Evolutionary conservation across 2,113 vertebrate genomes (phyloP), one percentile per base, ranked within the genome.

Genomic region (Scortum barcoo): DNA sequence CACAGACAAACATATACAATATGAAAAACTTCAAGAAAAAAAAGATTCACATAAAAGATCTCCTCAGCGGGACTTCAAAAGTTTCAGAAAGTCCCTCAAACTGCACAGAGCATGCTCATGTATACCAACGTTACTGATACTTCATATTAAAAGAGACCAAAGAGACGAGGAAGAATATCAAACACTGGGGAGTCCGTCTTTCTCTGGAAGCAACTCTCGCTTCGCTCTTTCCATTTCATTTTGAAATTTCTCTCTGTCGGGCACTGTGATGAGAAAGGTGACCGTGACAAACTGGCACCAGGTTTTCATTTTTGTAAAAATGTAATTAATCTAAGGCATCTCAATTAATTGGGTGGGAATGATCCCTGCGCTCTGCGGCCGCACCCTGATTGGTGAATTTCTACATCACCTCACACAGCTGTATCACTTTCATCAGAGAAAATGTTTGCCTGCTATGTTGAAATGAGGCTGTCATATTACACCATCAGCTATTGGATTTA

Each of bases 361-460:
- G 67, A 53, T 77, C 20, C 20, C 22, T 36, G 7, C 17, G 30
- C 56, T 66, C 40, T 19, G 38, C 61, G 26, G 48, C 40, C 38
- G 13, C 24, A 12, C 72, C 46, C 22, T 54, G 56, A 65, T 9
- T 33, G 78, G 24, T 12, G 44, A 22, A 19, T 67, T 36, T 19
- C 11, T 40, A 3, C n/a, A 30, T 4, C 20, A 9, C 28, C 51
- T 51, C 48, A 4, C 30, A 17, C 65, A 66, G 53, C 24, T 26
- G 16, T n/a, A 56, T 85, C 40, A 54, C 62, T 68, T 62, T 62
- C 56, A 80, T 75, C 53, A 51, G 38, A 26, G 30, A 38, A 57
- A 53, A 74, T 19, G 53, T 78, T 62, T 63, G 5, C 62, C 14
- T 24, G 72, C 10, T 33, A n/a, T 51, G 30, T 51, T 60, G 22